phyloP scores from a whole-genome alignment of 1,140 invertebrate genomes.

The Sweltsa coloradensis region DNA sequence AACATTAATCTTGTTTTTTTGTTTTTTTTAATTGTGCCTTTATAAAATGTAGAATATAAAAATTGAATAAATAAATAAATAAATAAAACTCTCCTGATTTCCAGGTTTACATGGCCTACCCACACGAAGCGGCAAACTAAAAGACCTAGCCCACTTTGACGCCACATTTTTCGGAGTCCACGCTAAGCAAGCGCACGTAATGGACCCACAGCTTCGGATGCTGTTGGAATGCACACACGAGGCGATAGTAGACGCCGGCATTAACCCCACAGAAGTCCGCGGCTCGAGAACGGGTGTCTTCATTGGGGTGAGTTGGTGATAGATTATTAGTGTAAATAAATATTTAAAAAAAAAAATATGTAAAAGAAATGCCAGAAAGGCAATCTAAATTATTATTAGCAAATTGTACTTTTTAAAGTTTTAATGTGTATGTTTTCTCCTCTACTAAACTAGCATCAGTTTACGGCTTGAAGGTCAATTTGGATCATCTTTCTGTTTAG shows the following conservation, averaged over 20 bases:
- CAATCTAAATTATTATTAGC: too few species aligned
- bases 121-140: constrained; percentile 74
- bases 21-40: constrained; percentile 1
- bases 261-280: constrained; percentile 66
- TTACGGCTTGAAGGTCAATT: too few species aligned
- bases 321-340: too few species aligned
- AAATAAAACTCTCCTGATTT: constrained; percentile 5
- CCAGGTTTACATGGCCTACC: constrained; percentile 67
- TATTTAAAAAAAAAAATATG: too few species aligned
- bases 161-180: constrained; percentile 90
- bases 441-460: too few species aligned
- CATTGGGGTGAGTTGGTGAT: too few species aligned
- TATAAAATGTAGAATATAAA: neutral
- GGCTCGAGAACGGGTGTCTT: constrained; percentile 84
- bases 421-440: too few species aligned
- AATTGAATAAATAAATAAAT: neutral
- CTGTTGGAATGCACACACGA: constrained; percentile 90
- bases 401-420: too few species aligned
- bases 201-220: constrained; percentile 91
- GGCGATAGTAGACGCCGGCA: constrained; percentile 82
- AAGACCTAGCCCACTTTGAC: constrained; percentile 78
- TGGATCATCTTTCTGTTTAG: too few species aligned
- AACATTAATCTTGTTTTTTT: neutral
- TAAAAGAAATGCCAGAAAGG: too few species aligned
- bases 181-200: constrained; percentile 82